Evolutionary conservation across 2,113 vertebrate genomes (phyloP), one percentile per base, ranked within the genome.

Genomic region (Aptenodytes patagonicus): DNA sequence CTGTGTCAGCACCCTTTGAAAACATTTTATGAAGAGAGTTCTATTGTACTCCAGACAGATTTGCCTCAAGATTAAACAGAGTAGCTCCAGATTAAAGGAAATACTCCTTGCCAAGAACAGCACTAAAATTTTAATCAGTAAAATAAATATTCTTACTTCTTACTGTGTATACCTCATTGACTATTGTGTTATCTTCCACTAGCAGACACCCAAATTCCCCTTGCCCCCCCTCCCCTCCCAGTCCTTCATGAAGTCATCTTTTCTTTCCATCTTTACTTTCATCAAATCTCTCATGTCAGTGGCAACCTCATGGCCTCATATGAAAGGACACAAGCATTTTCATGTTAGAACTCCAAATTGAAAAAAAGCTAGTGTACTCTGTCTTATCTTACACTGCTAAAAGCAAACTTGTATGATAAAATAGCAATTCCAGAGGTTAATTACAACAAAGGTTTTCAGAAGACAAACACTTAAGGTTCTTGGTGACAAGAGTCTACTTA

Each of bases 101-200:
- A 92, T 46, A 80, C 44, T 91, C 54, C 29, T 38, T 96, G 96
- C 93, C 95, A 97, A 97, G 55, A 97, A 94, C 78, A 97, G 93
- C 93, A 96, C 93, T 97, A 95, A 87, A 96, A 90, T 95, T 93
- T 96, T 96, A 96, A 96, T 97, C 94, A 92, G 85, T 95, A 93
- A 97, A 97, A 91, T 77, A 97, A 96, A 97, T 92, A 95, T 71
- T 95, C 93, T 89, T 91, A 90, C 91, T 96, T 85, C 84, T 97
- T 71, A 86, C 82, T 96, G 79, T 64, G 64, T 90, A 17, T 88
- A 94, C 31, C 49, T 96, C 87, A 95, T 88, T 96, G 96, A 96
- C 87, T 96, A 89, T 76, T 94, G 70, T 91, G 70, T 70, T 96
- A 96, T 91, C 87, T 93, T 85, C 57, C 66, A 91, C 49, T 46